These are phyloP conservation scores for Ostrea denselamellosa DNA, from an alignment of 1,140 invertebrate species.

Conservation along the genomic window DNA sequence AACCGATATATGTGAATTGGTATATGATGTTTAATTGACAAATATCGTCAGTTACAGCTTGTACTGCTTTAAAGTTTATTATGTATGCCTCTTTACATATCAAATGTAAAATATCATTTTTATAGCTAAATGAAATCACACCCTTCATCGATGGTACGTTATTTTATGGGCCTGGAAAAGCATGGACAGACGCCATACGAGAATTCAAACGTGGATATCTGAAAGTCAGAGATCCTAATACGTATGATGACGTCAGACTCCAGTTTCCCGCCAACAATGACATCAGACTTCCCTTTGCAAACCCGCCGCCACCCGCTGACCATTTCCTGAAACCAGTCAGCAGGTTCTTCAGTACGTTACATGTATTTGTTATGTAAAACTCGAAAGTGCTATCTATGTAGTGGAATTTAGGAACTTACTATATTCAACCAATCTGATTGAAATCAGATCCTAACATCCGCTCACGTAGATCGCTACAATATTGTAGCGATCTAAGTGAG, in stretches of 20 bases:
- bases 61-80: constrained; percentile 78
- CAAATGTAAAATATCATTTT: too few relatives aligned
- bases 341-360: constrained; percentile 81
- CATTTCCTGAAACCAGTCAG: constrained; percentile 78
- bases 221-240: constrained; percentile 53
- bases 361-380: background rate
- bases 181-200: constrained; percentile 82
- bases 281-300: constrained; percentile 81
- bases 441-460: too few relatives aligned
- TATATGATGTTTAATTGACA: too few relatives aligned
- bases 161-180: constrained; percentile 83
- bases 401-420: too few relatives aligned
- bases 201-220: constrained; percentile 80
- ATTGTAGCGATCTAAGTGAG: too few relatives aligned
- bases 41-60: too few relatives aligned
- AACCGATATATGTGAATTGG: too few relatives aligned
- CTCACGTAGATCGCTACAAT: too few relatives aligned
- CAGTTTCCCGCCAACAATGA: constrained; percentile 81
- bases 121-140: constrained; percentile 83
- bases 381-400: too few relatives aligned
- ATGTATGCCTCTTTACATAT: background rate
- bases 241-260: constrained; percentile 59
- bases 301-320: constrained; percentile 82
- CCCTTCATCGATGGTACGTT: constrained; percentile 84
- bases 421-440: too few relatives aligned